A percentile compares a stretch with the other conserved stretches of the same genome.
Evolutionary conservation across 2,797 vertebrate genomes (phyloP).

Genomic region (Lophotriccus pileatus): DNA sequence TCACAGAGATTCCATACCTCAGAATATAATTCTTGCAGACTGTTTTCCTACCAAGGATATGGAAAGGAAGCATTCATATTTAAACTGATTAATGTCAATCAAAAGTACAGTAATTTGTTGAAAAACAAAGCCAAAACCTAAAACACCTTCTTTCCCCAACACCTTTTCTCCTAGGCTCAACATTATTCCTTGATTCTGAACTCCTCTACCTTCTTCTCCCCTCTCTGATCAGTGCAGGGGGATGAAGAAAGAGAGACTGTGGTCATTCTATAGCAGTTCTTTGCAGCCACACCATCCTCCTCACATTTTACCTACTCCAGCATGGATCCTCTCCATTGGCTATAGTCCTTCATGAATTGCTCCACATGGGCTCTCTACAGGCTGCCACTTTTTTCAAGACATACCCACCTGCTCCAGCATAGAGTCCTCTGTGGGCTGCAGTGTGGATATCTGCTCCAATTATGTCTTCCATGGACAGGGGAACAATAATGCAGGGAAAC

Average conservation of each 20-base stretch:
- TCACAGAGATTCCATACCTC: not conserved
- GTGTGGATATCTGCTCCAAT: not conserved
- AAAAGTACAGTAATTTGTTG: not conserved
- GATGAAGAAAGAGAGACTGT: not conserved
- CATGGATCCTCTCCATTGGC: too few relatives aligned
- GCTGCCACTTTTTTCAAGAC: not conserved
- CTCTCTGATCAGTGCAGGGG: rapidly evolving
- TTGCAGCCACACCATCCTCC: too few relatives aligned
- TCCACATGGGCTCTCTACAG: not conserved
- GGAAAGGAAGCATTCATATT: not conserved
- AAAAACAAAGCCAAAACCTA: not conserved
- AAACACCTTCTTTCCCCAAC: not conserved
- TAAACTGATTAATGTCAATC: not conserved
- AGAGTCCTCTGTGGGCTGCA: not conserved
- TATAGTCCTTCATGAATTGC: too few relatives aligned
- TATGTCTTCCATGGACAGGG: not conserved
- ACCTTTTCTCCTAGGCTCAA: not conserved
- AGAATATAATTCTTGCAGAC: not conserved
- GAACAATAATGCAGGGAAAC: too few relatives aligned
- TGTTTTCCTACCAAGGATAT: not conserved
- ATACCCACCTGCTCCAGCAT: not conserved
- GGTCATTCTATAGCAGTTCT: too few relatives aligned
- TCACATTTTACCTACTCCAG: too few relatives aligned
- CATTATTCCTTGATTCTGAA: not conserved
- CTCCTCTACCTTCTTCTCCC: not conserved